A percentile compares a stretch with the other conserved stretches of the same genome.
Conservation (phyloP, 2,113 vertebrate genomes). For the Ailurus styani region DNA sequence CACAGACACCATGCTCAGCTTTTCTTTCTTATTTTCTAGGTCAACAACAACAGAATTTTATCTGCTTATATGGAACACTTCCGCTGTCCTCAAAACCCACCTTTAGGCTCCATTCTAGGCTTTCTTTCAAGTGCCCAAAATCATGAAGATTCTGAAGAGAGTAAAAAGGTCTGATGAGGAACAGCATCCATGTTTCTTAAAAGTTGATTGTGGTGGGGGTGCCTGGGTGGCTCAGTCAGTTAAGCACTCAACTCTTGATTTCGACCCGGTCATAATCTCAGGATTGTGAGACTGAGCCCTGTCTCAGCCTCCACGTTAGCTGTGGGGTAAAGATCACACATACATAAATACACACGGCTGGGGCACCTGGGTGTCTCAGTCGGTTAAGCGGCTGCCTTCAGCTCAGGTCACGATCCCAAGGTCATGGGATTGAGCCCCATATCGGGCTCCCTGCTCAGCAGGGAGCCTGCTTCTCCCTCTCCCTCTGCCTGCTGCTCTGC, state of each 20-base stretch:
- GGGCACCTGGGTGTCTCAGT: too few species aligned
- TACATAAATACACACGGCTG: neutral
- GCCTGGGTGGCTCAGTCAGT: too few species aligned
- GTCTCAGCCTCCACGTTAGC: too few species aligned
- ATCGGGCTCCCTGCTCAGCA: too few species aligned
- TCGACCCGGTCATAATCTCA: too few species aligned
- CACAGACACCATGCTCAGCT: neutral
- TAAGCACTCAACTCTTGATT: too few species aligned
- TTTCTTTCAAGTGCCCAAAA: neutral
- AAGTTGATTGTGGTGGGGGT: neutral
- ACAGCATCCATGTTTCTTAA: neutral
- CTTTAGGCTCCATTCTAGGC: neutral
- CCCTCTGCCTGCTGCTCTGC: too few species aligned
- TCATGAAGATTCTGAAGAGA: neutral
- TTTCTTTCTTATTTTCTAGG: neutral
- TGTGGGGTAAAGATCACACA: neutral
- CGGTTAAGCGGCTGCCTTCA: too few species aligned
- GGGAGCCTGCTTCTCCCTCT: too few species aligned
- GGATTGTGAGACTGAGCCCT: too few species aligned
- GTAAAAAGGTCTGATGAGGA: neutral
- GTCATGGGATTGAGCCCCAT: too few species aligned
- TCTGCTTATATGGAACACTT: neutral
- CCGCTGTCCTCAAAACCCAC: neutral
- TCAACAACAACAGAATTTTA: neutral
- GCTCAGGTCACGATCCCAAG: too few species aligned